Evolutionary conservation across 2,888 invertebrate genomes (phyloP), one percentile per base, ranked within the genome.

Genomic region (Coleophora deauratella): DNA sequence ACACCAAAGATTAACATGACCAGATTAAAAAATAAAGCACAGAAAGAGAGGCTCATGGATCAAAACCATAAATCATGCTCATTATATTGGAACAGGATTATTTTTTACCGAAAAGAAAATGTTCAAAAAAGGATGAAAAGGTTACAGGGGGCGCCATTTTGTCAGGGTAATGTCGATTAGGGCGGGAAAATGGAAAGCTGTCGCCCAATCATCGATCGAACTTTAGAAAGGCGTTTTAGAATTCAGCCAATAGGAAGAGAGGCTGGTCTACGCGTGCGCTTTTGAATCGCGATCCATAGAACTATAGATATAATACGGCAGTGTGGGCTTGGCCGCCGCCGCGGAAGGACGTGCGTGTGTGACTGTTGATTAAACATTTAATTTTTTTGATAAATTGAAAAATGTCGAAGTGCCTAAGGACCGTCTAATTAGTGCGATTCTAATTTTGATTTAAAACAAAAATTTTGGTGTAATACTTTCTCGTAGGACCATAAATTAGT

Each of bases 1-100:
- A 77, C 74, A 71, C 66, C 57, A 70, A 70, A 80, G 77, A 79
- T 78, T 78, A 80, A 79, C 78, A 78, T 72, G 68, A 62, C 66
- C 68, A 78, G 76, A 80, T 79, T 78, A 79, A 71, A 71, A 67
- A 67, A 59, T 58, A 60, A 68, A 62, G 67, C 58, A 59, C 61
- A 63, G 71, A 68, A 73, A 68, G 62, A 66, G 61, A 57, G 63
- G 70, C 66, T 59, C 69, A 67, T 71, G 72, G 77, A 77, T 78
- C 80, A 75, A 76, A 78, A 77, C 69, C 82, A 81, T 85, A 85
- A 85, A 85, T 85, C 85, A 84, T 82, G 75, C 80, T 82, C 85
- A 84, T 84, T 85, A 85, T 85, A 76, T 78, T 74, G 72, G 70
- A 80, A 84, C 84, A 73, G 80, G 84, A 82, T 84, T 84, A 85